phyloP scores from a whole-genome alignment of 2,113 vertebrate genomes.

The Formicarius rufipectus region DNA sequence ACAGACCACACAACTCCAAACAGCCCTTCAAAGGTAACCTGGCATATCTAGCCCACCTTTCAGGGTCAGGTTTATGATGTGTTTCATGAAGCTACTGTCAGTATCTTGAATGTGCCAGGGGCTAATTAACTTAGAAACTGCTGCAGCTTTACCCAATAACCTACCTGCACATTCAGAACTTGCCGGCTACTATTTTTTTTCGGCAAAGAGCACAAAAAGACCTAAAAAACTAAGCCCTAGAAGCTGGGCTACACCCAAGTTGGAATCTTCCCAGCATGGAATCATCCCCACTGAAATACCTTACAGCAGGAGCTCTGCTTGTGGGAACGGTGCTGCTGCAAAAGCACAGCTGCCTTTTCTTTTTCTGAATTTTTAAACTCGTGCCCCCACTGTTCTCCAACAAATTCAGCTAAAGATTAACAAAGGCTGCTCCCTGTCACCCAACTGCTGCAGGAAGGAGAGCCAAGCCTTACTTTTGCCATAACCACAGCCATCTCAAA shows the following conservation, averaged over 20 bases:
- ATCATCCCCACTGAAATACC: background rate
- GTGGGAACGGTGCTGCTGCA: background rate
- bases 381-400: background rate
- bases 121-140: background rate
- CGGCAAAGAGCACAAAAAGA: background rate
- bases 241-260: background rate
- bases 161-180: background rate
- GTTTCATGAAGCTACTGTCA: background rate
- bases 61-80: background rate
- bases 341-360: background rate
- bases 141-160: background rate
- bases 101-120: background rate
- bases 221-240: background rate
- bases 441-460: background rate
- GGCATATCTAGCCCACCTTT: background rate
- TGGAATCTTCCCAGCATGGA: background rate
- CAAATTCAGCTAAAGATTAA: background rate
- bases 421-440: background rate
- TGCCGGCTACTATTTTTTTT: background rate
- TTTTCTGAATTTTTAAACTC: background rate
- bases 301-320: background rate
- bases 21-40: background rate
- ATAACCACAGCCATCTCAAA: slow-evolving; percentile 96
- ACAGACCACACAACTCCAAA: background rate
- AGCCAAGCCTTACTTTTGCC: slow-evolving; percentile 82